Conservation (phyloP, 2,113 vertebrate genomes). For the Perca schrenkii region DNA sequence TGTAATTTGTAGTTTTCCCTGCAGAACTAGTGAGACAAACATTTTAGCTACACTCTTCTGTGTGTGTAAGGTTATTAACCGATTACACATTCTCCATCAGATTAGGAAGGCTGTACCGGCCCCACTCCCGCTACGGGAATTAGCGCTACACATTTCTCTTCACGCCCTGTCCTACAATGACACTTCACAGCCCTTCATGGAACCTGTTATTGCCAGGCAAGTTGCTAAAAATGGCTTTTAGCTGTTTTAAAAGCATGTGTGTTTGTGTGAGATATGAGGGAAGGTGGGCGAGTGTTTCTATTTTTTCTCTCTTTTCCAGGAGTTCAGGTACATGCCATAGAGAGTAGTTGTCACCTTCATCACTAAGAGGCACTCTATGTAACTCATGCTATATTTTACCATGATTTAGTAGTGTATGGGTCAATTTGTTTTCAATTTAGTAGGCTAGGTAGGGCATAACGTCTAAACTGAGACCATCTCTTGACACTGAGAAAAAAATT, state of each 20-base stretch:
- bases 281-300: constrained; percentile 34
- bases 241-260: constrained; percentile 46
- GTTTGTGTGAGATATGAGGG: constrained; percentile 50
- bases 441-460: constrained; percentile 5
- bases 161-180: constrained; percentile 50
- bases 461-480: constrained; percentile 4
- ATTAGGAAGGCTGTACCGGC: constrained; percentile 79
- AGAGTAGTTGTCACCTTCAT: constrained; percentile 32
- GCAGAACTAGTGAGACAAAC: constrained; percentile 60
- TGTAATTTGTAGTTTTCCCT: constrained; percentile 68
- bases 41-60: constrained; percentile 50
- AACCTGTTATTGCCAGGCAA: constrained; percentile 58
- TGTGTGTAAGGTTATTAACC: constrained; percentile 81
- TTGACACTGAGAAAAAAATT: neutral
- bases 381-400: constrained; percentile 6
- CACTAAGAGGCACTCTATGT: constrained; percentile 27
- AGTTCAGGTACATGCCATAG: constrained; percentile 36
- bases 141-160: constrained; percentile 58
- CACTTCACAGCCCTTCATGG: constrained; percentile 48
- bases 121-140: constrained; percentile 53
- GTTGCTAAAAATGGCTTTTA: constrained; percentile 64
- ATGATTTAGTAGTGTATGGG: neutral
- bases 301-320: constrained; percentile 31
- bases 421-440: constrained; percentile 28
- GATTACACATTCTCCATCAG: constrained; percentile 87